Evolutionary conservation across 2,113 vertebrate genomes (phyloP), one percentile per base, ranked within the genome.

Genomic region (Anser cygnoides): DNA sequence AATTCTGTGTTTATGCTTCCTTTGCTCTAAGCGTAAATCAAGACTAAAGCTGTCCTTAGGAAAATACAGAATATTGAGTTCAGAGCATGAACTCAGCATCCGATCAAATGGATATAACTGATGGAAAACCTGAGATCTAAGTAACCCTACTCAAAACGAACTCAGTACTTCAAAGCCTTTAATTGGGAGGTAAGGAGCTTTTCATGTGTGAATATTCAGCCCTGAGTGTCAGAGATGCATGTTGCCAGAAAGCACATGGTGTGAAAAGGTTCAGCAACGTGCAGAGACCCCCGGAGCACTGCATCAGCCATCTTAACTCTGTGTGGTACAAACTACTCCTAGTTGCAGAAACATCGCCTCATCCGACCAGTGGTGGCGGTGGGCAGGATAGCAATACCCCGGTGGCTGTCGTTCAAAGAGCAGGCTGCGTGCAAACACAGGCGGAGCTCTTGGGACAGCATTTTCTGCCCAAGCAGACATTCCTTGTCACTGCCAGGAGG

Each of bases 141-240:
- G 13, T 54, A 88, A 65, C 39, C 10, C 52, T 71, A 28, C 11
- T 75, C 4, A 3, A 68, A 86, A 83, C 37, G 1, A 79, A 61
- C 65, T n/a, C 1, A 10, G 2, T 72, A 44, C 33, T 78, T 73
- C 63, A 37, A 86, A 55, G 25, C 49, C 25, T 57, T 23, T 72
- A 52, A 9, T 2, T 11, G 58, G 20, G 43, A 86, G 31, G 33
- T 21, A 1, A 19, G 43, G 39, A 26, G 35, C 43, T 83, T 80
- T 41, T n/a, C 3, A 8, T 8, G 13, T 52, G 1, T 6, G 3
- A 3, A 0, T n/a, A 33, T 31, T 52, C 13, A 73, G 28, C 49
- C 26, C 31, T 37, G 79, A 14, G 58, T 35, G 41, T 41, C 52
- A 33, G 1, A 26, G 61, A 8, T 58, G 41, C 33, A 2, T 12